Conservation (phyloP, 2,888 invertebrate genomes). For the Melieria picta region DNA sequence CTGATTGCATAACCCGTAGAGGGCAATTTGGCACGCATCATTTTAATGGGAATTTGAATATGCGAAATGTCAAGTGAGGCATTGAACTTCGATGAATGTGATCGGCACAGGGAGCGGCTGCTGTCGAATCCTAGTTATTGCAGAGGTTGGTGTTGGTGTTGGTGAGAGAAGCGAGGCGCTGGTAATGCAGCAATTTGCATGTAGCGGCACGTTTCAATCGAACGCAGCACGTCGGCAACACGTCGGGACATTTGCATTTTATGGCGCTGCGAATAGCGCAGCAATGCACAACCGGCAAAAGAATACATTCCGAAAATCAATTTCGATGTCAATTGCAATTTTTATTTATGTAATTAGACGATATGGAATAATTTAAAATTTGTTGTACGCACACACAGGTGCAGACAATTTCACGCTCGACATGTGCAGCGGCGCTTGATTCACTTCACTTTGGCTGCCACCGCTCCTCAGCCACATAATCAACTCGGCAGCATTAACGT, state of each 20-base stretch:
- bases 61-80: constrained; percentile 30
- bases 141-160: no score
- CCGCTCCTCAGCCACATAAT: background rate
- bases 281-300: no score
- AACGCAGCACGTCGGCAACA: no score
- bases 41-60: constrained; percentile 36
- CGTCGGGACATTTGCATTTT: constrained; percentile 9
- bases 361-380: background rate
- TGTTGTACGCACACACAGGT: constrained; percentile 5
- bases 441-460: background rate
- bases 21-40: constrained; percentile 38
- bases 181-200: background rate
- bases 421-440: background rate
- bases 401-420: constrained; percentile 14
- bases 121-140: no score
- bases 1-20: constrained; percentile 15
- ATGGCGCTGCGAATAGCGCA: constrained; percentile 2
- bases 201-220: constrained; percentile 3
- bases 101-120: no score
- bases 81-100: constrained; percentile 14
- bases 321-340: background rate
- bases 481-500: background rate
- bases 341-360: constrained; percentile 4
- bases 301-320: no score
- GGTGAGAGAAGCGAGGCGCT: no score